Evolutionary conservation across 2,888 invertebrate species (phyloP).

Genomic region (Hoplodrina ambigua): DNA sequence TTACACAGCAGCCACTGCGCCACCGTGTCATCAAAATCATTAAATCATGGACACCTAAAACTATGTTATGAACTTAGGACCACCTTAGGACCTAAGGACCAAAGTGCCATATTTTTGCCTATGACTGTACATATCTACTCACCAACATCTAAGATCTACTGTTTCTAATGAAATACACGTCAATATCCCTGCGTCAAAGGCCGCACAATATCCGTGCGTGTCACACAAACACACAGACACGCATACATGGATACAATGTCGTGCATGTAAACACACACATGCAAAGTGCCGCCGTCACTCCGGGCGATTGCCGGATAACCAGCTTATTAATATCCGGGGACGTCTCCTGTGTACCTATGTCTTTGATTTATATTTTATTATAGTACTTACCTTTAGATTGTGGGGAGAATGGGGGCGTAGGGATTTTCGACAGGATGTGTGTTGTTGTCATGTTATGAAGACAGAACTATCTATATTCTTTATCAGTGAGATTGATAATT

Average conservation of each 20-base stretch:
- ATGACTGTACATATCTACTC: neutral
- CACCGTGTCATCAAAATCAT: too few relatives aligned
- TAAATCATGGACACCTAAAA: too few relatives aligned
- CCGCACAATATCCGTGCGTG: slow-evolving; percentile 62
- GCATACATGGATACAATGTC: slow-evolving; percentile 44
- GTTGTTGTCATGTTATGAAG: neutral
- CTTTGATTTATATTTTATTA: slow-evolving; percentile 65
- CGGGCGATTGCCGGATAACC: slow-evolving; percentile 81
- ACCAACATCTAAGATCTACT: slow-evolving; percentile 23
- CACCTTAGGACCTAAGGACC: too few relatives aligned
- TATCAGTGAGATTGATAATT: too few relatives aligned
- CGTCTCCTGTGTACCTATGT: slow-evolving; percentile 55
- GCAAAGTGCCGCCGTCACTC: slow-evolving; percentile 68
- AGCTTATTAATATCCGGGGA: slow-evolving; percentile 82
- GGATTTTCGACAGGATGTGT: slow-evolving; percentile 19
- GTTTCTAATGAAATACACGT: slow-evolving; percentile 56
- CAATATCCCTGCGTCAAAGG: slow-evolving; percentile 57
- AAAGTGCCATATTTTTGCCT: neutral
- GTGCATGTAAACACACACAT: slow-evolving; percentile 42
- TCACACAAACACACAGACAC: slow-evolving; percentile 39
- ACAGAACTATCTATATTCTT: too few relatives aligned
- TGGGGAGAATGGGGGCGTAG: slow-evolving; percentile 1
- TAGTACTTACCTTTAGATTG: slow-evolving; percentile 25
- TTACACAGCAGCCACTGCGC: too few relatives aligned
- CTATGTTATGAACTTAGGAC: too few relatives aligned